phyloP scores from a whole-genome alignment of 2,888 invertebrate genomes.

The Bombylius discolor region DNA sequence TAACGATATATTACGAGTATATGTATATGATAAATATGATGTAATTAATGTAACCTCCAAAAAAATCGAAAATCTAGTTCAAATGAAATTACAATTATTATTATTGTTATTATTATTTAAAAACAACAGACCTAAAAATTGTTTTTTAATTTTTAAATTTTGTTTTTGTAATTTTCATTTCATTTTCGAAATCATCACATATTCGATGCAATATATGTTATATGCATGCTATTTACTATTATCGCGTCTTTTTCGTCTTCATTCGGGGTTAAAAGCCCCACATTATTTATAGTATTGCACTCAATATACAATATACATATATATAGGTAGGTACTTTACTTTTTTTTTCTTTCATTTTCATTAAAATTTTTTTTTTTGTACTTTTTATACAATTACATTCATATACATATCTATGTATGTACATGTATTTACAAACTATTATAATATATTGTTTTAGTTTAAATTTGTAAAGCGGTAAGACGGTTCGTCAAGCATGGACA shows the following conservation, averaged over 20 bases:
- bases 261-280: neutral
- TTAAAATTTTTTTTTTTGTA: no score
- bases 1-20: neutral
- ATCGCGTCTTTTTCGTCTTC: neutral
- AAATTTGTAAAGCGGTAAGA: neutral
- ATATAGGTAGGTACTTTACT: no score
- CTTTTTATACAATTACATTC: no score
- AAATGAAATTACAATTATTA: neutral
- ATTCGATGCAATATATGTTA: neutral
- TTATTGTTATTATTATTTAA: no score
- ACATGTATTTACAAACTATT: no score
- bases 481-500: constrained; percentile 7
- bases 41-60: neutral
- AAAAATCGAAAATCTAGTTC: neutral
- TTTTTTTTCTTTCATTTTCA: no score
- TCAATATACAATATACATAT: neutral
- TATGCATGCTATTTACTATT: neutral
- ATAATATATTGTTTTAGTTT: neutral
- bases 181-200: constrained; percentile 7
- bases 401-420: neutral
- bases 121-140: neutral
- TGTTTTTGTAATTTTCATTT: constrained; percentile 1
- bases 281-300: neutral
- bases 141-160: neutral
- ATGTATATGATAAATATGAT: neutral